Evolutionary conservation across 2,888 invertebrate species (phyloP), one percentile per base, ranked within the genome.

Genomic region (Tinea trinotella): DNA sequence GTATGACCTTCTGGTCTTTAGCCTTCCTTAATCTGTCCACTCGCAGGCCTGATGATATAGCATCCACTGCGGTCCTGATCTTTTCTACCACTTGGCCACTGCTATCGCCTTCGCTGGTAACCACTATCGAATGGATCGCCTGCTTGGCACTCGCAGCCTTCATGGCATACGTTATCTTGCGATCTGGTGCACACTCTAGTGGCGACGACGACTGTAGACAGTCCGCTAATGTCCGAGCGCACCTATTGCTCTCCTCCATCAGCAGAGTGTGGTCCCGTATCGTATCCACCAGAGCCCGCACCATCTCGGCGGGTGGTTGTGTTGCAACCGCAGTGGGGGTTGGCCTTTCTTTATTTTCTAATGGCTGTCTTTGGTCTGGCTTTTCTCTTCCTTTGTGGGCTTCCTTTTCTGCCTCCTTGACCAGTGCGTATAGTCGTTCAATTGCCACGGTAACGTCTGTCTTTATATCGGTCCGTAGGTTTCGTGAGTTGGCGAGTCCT

Each of bases 341-440:
- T 13, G 40, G 40, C 1, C 53, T 52, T 19, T 55, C 58, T 0
- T 57, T 56, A 1, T 56, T 53, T 0, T 58, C 20, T 0, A 36
- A 40, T 10, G 15, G 10, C 18, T 55, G 35, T 0, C 55, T 12
- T n/a, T 10, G 49, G 0, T 40, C 35, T 7, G 55, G 0, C 0
- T 56, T 56, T 7, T 53, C 44, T 3, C 54, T 56, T n/a, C 57
- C 56, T 3, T 55, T 57, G 4, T 56, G 54, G 0, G 13, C 15
- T 34, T 52, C 52, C 3, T 53, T 13, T 1, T 3, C 12, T 0
- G 58, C 54, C 3, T 53, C 9, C 4, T 57, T 48, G 0, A 58
- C 40, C 7, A 53, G 10, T 4, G 53, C 40, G 24, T 56, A 40
- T 34, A 52, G 24, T 12, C 44, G 17, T n/a, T 12, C 10, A 10